phyloP scores from a whole-genome alignment of 2,888 invertebrate genomes.

The Dendrolimus houi region DNA sequence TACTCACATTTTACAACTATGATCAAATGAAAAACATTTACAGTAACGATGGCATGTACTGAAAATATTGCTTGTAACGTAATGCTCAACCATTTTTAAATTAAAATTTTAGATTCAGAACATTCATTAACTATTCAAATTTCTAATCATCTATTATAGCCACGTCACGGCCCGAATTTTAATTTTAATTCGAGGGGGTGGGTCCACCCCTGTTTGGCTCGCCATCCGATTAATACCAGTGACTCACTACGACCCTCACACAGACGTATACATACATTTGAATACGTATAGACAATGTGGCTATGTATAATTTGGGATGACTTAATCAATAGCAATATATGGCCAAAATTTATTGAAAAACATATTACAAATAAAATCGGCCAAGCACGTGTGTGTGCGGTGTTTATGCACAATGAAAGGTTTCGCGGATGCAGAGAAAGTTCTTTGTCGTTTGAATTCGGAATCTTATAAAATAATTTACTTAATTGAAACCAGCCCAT shows the following conservation, averaged over 20 bases:
- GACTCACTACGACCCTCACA: conserved; percentile 29
- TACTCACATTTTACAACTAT: conserved; percentile 1
- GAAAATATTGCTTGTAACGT: not conserved
- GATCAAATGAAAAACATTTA: not conserved
- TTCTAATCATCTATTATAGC: conserved; percentile 43
- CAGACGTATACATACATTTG: not conserved
- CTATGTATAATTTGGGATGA: no score
- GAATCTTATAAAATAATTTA: no score
- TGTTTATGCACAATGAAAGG: no score
- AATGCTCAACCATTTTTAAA: not conserved
- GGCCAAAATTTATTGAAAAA: no score
- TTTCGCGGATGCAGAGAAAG: no score
- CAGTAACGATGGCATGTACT: no score
- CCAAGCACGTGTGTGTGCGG: no score
- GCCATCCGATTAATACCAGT: conserved; percentile 41
- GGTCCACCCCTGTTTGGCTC: conserved; percentile 24
- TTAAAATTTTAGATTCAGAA: not conserved
- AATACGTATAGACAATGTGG: no score
- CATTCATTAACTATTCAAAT: conserved; percentile 35
- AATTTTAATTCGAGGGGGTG: conserved; percentile 45
- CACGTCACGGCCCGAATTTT: conserved; percentile 46
- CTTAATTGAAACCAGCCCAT: no score
- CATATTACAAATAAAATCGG: no score
- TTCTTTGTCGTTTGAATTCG: no score
- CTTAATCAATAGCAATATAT: no score